phyloP scores from a whole-genome alignment of 1,140 invertebrate species.

The Paraescarpia echinospica region DNA sequence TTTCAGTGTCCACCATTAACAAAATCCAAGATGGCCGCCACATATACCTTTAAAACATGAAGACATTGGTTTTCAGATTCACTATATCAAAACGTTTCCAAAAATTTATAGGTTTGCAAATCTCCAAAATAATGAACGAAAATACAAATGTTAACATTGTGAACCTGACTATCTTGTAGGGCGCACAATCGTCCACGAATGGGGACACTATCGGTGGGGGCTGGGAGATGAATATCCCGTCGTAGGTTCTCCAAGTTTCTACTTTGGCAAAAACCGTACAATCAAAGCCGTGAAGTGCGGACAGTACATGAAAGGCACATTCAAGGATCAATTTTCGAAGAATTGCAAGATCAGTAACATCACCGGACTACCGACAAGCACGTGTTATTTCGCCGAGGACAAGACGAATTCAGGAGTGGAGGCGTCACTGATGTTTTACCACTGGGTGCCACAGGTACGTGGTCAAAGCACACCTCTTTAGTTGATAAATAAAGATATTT shows the following conservation, averaged over 20 bases:
- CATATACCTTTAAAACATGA: too few relatives aligned
- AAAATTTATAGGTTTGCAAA: too few relatives aligned
- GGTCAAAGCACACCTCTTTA: not conserved
- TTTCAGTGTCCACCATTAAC: too few relatives aligned
- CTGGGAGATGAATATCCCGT: not conserved
- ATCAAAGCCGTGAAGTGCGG: not conserved
- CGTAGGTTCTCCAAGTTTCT: not conserved
- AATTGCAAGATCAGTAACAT: not conserved
- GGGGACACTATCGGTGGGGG: not conserved
- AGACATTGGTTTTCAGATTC: too few relatives aligned
- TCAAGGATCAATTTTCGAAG: not conserved
- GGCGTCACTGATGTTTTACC: not conserved
- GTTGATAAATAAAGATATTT: not conserved
- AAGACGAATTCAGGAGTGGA: not conserved
- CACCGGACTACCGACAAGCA: not conserved
- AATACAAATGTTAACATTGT: too few relatives aligned
- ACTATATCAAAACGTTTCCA: too few relatives aligned
- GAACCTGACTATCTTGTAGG: not conserved
- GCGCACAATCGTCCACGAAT: not conserved
- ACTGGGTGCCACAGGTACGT: not conserved
- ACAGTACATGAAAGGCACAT: not conserved
- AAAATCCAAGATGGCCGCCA: too few relatives aligned
- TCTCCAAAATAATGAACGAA: too few relatives aligned
- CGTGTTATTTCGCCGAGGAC: not conserved
- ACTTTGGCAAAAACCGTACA: not conserved